A percentile compares a stretch with the other conserved stretches of the same genome.
These are phyloP conservation scores for Ariopsis seemanni DNA, from an alignment of 2,113 vertebrate species.

Conservation along the genomic window DNA sequence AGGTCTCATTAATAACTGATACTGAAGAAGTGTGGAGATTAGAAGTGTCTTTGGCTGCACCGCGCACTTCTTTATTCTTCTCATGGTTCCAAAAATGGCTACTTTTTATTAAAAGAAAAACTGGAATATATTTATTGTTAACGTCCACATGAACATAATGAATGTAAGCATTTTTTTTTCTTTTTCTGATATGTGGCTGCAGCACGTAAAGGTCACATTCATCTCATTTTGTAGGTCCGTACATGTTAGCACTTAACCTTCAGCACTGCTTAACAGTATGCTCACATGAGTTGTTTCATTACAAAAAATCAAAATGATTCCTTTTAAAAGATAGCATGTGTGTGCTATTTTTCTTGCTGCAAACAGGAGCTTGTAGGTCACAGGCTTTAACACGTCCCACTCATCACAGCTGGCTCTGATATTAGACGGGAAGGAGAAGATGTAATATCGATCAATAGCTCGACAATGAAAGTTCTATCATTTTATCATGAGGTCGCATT, in stretches of 20 bases:
- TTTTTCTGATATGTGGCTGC: background rate
- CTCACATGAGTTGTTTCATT: background rate
- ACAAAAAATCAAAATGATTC: background rate
- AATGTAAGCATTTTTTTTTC: background rate
- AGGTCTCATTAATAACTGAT: conserved; percentile 52
- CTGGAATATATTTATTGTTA: background rate
- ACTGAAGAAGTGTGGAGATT: conserved; percentile 42
- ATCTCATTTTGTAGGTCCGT: background rate
- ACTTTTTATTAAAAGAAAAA: background rate
- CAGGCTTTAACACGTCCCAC: background rate
- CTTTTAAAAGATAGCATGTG: background rate
- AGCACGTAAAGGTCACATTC: conserved; percentile 23
- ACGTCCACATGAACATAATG: background rate
- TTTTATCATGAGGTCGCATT: background rate
- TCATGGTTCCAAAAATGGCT: conserved; percentile 22
- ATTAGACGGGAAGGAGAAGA: background rate
- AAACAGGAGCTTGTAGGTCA: conserved; percentile 8
- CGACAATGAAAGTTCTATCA: background rate
- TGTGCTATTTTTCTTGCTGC: background rate
- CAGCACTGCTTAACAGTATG: background rate
- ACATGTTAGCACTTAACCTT: conserved; percentile 4
- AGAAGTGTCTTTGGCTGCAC: conserved; percentile 19
- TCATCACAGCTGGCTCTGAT: background rate
- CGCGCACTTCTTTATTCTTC: background rate
- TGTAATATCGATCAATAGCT: background rate